A percentile compares a stretch with the other conserved stretches of the same genome.
Conservation (phyloP, 2,888 invertebrate species). For the Cheilosia scutellata region DNA sequence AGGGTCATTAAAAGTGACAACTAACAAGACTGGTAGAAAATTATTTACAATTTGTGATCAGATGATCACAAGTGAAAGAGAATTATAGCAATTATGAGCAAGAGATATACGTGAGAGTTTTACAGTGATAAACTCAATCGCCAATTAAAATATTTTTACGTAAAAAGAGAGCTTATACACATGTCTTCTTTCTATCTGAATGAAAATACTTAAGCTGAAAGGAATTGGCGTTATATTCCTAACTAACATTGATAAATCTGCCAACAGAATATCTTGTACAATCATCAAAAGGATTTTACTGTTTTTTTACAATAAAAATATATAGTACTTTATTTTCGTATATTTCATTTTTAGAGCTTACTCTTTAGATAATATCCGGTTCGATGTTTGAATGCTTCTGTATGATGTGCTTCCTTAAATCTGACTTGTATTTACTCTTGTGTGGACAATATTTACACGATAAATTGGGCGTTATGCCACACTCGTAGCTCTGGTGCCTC, state of each 20-base stretch:
- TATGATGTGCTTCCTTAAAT: constrained; percentile 83
- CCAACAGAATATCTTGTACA: background rate
- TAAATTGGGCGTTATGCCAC: constrained; percentile 84
- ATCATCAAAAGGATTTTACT: background rate
- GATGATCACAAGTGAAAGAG: too few relatives aligned
- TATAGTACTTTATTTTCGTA: background rate
- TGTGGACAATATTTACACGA: constrained; percentile 83
- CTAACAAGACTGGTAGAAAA: too few relatives aligned
- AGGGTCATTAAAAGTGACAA: too few relatives aligned
- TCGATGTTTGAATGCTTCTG: constrained; percentile 80
- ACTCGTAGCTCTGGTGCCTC: constrained; percentile 91
- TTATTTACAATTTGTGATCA: too few relatives aligned
- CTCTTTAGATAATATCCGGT: constrained; percentile 60
- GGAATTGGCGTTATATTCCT: background rate
- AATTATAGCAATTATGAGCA: too few relatives aligned
- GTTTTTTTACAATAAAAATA: background rate
- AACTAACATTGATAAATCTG: background rate
- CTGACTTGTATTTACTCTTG: constrained; percentile 84
- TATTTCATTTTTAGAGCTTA: background rate
- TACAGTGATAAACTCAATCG: background rate
- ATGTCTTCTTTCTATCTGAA: background rate
- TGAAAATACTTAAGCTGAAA: background rate
- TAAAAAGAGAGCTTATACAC: background rate
- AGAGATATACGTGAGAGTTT: background rate
- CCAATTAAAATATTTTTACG: background rate